These are phyloP conservation scores for Myotis davidii DNA, from an alignment of 2,113 vertebrate species.

Conservation along the genomic window DNA sequence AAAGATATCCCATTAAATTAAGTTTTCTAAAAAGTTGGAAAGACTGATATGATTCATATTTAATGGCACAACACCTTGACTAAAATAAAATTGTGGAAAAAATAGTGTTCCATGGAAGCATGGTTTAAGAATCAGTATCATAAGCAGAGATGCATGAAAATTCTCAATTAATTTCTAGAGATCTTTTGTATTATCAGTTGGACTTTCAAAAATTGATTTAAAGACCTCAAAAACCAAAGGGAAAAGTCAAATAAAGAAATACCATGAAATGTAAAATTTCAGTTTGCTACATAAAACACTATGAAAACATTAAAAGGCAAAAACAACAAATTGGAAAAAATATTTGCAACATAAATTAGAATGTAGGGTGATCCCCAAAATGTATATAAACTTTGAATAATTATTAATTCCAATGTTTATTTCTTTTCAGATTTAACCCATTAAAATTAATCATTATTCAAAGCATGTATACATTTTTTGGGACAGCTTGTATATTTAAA, in stretches of 20 bases:
- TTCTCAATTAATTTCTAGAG: not conserved
- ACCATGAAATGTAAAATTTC: not conserved
- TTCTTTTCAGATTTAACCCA: too few relatives aligned
- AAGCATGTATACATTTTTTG: too few relatives aligned
- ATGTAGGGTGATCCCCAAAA: not conserved
- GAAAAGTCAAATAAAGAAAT: not conserved
- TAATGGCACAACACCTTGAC: not conserved
- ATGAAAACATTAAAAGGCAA: not conserved
- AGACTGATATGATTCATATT: not conserved
- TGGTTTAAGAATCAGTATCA: not conserved
- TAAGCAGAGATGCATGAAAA: not conserved
- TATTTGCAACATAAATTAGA: not conserved
- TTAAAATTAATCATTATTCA: too few relatives aligned
- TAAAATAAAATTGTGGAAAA: conserved; percentile 19
- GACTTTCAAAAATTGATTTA: not conserved
- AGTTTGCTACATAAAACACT: not conserved
- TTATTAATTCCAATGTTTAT: too few relatives aligned
- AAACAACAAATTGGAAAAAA: not conserved
- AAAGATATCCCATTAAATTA: conserved; percentile 55
- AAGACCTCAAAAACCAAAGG: not conserved
- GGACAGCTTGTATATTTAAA: not conserved
- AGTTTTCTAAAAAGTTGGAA: conserved; percentile 59
- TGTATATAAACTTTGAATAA: too few relatives aligned
- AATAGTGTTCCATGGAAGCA: not conserved
- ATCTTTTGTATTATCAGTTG: not conserved